Evolutionary conservation across 2,797 vertebrate genomes (phyloP).

Genomic region (Lagodon rhomboides): DNA sequence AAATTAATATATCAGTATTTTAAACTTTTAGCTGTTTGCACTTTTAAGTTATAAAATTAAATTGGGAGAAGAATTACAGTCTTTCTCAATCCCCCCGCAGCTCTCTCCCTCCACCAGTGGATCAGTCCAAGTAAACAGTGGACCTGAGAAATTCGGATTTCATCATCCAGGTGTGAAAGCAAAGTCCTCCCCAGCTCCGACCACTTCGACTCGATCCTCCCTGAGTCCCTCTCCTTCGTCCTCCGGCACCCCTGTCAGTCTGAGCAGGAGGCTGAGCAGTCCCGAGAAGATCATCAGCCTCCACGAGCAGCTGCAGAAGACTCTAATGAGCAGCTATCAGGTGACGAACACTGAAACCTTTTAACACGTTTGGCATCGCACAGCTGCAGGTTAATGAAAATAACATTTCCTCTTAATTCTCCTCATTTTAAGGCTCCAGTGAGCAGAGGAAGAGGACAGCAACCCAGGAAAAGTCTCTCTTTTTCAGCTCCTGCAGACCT

Average conservation of each 20-base stretch:
- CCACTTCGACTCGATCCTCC: neutral
- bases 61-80: neutral
- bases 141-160: slow-evolving; percentile 21
- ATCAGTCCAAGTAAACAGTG: slow-evolving; percentile 30
- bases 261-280: slow-evolving; percentile 63
- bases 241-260: neutral
- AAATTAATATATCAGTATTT: too few species aligned
- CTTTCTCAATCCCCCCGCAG: slow-evolving; percentile 58
- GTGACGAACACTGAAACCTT: slow-evolving; percentile 47
- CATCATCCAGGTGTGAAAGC: slow-evolving; percentile 12
- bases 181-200: slow-evolving; percentile 43
- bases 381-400: neutral
- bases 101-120: slow-evolving; percentile 43
- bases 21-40: neutral
- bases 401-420: neutral
- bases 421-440: slow-evolving; percentile 57
- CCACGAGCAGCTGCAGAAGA: slow-evolving; percentile 79
- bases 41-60: slow-evolving; percentile 8
- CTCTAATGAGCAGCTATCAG: slow-evolving; percentile 71
- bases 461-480: slow-evolving; percentile 54
- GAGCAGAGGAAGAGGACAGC: slow-evolving; percentile 61
- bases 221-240: neutral
- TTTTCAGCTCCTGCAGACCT: slow-evolving; percentile 48
- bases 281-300: slow-evolving; percentile 81
- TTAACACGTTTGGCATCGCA: neutral